Percentiles rank a stretch among this genome's conserved stretches.
These are phyloP conservation scores for Bilobella aurantiaca DNA, from an alignment of 1,140 invertebrate genomes.

Conservation along the genomic window DNA sequence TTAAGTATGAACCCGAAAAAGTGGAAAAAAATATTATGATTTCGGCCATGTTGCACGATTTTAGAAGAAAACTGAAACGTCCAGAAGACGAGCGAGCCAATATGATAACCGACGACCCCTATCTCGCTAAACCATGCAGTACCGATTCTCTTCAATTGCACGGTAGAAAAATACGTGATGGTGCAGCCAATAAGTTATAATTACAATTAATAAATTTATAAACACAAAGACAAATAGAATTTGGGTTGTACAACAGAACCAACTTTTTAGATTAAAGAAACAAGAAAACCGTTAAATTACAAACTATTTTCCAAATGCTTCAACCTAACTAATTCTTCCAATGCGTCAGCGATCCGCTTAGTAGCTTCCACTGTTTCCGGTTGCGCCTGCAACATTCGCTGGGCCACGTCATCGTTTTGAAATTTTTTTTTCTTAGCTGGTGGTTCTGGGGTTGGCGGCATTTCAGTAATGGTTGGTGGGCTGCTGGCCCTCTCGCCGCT, in stretches of 20 bases:
- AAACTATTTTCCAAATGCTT: no score
- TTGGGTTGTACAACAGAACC: no score
- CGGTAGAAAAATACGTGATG: not conserved
- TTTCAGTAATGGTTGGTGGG: not conserved
- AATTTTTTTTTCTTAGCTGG: not conserved
- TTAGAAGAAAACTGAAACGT: conserved; percentile 3
- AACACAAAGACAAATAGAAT: no score
- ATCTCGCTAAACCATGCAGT: not conserved
- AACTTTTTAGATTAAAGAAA: no score
- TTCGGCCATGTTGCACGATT: conserved; percentile 10
- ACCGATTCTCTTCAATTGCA: not conserved
- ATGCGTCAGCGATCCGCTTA: no score
- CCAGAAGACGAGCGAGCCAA: conserved; percentile 8
- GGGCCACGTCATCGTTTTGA: not conserved
- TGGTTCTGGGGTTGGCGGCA: not conserved
- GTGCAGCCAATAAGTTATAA: not conserved
- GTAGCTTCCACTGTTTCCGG: no score
- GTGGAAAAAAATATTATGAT: not conserved
- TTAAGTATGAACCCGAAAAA: not conserved
- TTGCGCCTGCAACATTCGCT: not conserved
- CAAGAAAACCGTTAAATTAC: no score
- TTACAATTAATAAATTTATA: not conserved
- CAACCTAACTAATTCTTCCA: no score
- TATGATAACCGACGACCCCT: not conserved
- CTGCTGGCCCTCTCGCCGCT: not conserved